These are phyloP conservation scores for Harpia harpyja DNA, from an alignment of 2,797 vertebrate genomes.

Conservation along the genomic window DNA sequence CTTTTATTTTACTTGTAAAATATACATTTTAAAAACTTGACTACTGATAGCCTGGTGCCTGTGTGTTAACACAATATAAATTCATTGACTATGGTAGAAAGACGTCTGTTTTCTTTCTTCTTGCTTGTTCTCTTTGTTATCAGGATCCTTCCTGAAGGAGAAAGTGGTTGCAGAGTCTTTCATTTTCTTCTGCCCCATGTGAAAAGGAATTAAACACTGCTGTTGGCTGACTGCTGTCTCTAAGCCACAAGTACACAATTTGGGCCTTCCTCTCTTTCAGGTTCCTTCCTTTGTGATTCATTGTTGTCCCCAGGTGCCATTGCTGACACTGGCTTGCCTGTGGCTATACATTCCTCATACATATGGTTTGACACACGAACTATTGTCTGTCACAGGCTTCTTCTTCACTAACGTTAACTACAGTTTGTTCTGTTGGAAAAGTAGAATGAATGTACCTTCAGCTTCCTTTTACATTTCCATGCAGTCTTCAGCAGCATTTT, in stretches of 20 bases:
- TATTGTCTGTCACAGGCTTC: neutral
- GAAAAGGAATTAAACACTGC: slow-evolving; percentile 15
- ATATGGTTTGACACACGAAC: slow-evolving; percentile 15
- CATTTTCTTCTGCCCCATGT: neutral
- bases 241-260: neutral
- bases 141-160: neutral
- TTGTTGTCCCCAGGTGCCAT: slow-evolving; percentile 22
- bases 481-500: neutral
- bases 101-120: neutral
- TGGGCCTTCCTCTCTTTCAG: neutral
- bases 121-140: neutral
- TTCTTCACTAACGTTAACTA: neutral
- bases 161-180: neutral
- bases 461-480: neutral
- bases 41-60: neutral
- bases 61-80: neutral
- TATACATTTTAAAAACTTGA: neutral
- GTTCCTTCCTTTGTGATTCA: slow-evolving; percentile 2
- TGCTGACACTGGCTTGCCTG: slow-evolving; percentile 45
- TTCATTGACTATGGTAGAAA: neutral
- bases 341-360: slow-evolving; percentile 46
- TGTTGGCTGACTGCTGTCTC: neutral
- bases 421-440: neutral
- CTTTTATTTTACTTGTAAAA: neutral
- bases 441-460: neutral